Conservation (phyloP, 2,797 vertebrate species). For the Sebastes variabilis region DNA sequence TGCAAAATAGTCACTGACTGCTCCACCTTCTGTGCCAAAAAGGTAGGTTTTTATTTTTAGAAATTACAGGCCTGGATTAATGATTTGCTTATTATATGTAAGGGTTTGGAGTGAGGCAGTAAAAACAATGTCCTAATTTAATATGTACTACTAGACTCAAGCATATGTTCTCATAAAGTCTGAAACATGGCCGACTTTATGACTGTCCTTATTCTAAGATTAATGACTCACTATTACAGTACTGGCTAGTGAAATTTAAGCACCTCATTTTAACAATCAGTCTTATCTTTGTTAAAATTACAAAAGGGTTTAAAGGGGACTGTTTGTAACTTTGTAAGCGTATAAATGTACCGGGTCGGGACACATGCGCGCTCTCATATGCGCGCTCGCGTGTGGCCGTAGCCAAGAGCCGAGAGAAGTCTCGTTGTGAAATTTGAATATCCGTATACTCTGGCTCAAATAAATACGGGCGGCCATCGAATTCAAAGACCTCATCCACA, state of each 20-base stretch:
- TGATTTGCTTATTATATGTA: not conserved
- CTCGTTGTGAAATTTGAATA: no score
- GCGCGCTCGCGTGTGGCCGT: no score
- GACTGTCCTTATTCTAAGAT: not conserved
- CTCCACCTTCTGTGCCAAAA: slow-evolving; percentile 84
- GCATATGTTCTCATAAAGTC: not conserved
- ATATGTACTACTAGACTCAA: not conserved
- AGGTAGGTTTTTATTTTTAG: slow-evolving; percentile 77
- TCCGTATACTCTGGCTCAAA: no score
- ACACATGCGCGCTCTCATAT: no score
- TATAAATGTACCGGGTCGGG: no score
- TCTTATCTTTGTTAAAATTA: not conserved
- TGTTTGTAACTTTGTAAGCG: no score
- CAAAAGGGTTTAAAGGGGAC: no score
- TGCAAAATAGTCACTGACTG: slow-evolving; percentile 89
- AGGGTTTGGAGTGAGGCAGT: not conserved
- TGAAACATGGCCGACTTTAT: not conserved
- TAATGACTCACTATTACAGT: not conserved
- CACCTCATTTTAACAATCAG: not conserved
- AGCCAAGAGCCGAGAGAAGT: no score
- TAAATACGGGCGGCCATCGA: no score
- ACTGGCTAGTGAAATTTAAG: not conserved
- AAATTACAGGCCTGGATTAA: not conserved
- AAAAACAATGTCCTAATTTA: not conserved
- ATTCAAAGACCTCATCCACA: no score